Percentiles rank a stretch among this genome's conserved stretches.
These are phyloP conservation scores for Otolemur garnettii DNA, from an alignment of 2,113 vertebrate species.

Conservation along the genomic window DNA sequence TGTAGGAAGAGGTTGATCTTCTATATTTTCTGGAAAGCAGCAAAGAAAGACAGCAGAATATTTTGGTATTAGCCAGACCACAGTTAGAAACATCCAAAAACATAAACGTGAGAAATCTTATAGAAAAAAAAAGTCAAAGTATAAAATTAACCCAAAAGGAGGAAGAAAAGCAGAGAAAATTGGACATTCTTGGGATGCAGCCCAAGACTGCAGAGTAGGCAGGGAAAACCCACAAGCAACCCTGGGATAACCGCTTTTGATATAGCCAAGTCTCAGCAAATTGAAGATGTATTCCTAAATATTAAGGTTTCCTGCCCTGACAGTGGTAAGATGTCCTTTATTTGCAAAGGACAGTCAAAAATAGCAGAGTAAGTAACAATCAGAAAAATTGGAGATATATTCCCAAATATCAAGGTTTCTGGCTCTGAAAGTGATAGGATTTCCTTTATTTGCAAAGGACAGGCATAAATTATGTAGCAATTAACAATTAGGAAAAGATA, in stretches of 20 bases:
- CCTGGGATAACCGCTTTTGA: background rate
- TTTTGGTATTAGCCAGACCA: too few relatives aligned
- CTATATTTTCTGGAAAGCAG: too few relatives aligned
- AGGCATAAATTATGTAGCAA: background rate
- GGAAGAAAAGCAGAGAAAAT: background rate
- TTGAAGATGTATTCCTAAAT: background rate
- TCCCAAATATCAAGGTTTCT: background rate
- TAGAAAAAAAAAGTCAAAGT: background rate
- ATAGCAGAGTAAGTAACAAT: background rate
- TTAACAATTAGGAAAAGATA: background rate
- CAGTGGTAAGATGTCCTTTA: background rate
- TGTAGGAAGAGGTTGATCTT: too few relatives aligned
- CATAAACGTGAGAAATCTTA: background rate
- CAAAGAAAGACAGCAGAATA: too few relatives aligned
- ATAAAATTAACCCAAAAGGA: constrained; percentile 39
- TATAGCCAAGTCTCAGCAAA: background rate
- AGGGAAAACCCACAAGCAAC: background rate
- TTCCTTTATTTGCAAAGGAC: background rate
- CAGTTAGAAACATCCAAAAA: too few relatives aligned
- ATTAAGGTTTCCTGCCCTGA: background rate
- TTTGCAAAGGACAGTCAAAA: background rate
- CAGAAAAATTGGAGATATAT: background rate
- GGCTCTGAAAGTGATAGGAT: background rate
- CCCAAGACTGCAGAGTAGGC: background rate
- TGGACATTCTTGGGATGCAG: background rate